A percentile compares a stretch with the other conserved stretches of the same genome.
phyloP scores from a whole-genome alignment of 1,140 invertebrate genomes.

The Heliconius hermathena region DNA sequence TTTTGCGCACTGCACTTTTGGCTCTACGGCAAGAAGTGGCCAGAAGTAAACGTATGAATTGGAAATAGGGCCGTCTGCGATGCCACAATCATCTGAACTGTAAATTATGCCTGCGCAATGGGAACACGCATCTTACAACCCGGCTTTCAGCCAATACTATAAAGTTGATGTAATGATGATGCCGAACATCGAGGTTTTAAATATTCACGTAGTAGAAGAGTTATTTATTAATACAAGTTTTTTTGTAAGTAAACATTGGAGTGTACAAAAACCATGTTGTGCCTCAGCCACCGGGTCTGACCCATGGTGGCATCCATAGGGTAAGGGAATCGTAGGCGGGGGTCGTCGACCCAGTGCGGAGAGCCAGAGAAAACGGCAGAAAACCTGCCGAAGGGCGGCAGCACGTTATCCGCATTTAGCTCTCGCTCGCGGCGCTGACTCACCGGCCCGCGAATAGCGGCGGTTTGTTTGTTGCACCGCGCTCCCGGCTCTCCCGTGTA shows the following conservation, averaged over 20 bases:
- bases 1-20: constrained; percentile 76
- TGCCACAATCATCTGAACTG: constrained; percentile 57
- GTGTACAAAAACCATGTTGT: not conserved
- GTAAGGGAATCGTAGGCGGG: constrained; percentile 58
- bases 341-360: constrained; percentile 73
- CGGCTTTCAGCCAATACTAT: constrained; percentile 43
- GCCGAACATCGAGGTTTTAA: not conserved
- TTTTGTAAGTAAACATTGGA: not conserved
- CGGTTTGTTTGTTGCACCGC: constrained; percentile 80
- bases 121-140: constrained; percentile 39
- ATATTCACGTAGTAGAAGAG: not conserved
- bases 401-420: constrained; percentile 79
- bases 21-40: constrained; percentile 36
- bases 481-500: constrained; percentile 80
- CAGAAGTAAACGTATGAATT: constrained; percentile 20
- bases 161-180: constrained; percentile 19
- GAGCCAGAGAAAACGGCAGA: constrained; percentile 72
- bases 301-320: not conserved
- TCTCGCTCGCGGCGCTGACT: constrained; percentile 74
- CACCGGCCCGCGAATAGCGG: constrained; percentile 76
- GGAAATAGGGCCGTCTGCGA: constrained; percentile 57
- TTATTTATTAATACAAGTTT: not conserved
- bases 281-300: not conserved
- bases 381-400: constrained; percentile 80
- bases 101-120: constrained; percentile 53